These are phyloP conservation scores for Symphodus melops DNA, from an alignment of 2,113 vertebrate genomes.

Conservation along the genomic window DNA sequence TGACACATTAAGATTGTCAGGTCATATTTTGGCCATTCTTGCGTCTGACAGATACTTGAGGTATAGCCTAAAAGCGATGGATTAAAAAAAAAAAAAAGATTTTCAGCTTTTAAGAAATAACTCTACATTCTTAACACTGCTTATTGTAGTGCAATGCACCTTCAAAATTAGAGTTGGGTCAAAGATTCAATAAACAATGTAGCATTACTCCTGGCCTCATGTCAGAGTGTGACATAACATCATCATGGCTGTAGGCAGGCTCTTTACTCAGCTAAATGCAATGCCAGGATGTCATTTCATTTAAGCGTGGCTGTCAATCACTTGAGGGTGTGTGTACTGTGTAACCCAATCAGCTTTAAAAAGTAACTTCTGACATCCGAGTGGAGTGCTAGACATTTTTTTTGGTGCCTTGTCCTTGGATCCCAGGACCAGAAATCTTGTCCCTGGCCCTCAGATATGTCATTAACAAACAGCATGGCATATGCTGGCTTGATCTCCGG, in stretches of 20 bases:
- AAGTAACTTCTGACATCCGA: neutral
- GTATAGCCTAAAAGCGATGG: too few relatives aligned
- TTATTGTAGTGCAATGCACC: too few relatives aligned
- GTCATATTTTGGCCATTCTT: too few relatives aligned
- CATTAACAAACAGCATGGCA: neutral
- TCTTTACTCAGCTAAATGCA: conserved; percentile 1
- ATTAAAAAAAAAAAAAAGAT: too few relatives aligned
- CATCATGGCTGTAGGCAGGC: neutral
- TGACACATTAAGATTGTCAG: too few relatives aligned
- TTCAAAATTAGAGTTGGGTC: neutral
- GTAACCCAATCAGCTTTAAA: neutral
- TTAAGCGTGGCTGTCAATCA: conserved; percentile 13
- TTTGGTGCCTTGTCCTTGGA: neutral
- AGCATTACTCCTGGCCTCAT: neutral
- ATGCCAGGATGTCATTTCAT: neutral
- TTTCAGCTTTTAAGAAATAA: too few relatives aligned
- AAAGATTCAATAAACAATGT: neutral
- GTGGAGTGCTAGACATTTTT: neutral
- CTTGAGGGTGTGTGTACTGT: neutral
- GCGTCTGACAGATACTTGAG: too few relatives aligned
- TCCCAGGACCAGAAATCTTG: neutral
- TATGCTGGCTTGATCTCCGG: conserved; percentile 6
- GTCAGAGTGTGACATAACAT: conserved; percentile 13
- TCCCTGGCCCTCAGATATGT: neutral
- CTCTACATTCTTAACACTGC: too few relatives aligned